A percentile compares a stretch with the other conserved stretches of the same genome.
These are phyloP conservation scores for Crossaster papposus DNA, from an alignment of 53 echinoderm and acorn worm species.

Conservation along the genomic window DNA sequence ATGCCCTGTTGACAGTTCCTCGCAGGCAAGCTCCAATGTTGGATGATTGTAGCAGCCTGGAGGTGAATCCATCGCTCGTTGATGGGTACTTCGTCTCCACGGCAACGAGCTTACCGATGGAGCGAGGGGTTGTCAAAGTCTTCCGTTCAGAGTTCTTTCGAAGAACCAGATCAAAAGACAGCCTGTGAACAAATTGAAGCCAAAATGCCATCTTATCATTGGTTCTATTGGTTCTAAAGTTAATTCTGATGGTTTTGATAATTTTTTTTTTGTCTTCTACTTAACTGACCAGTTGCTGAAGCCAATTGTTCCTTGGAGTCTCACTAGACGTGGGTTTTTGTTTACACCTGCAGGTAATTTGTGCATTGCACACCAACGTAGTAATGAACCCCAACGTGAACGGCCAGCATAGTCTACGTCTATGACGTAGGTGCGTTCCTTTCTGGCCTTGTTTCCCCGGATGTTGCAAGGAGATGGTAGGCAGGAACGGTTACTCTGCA, in stretches of 20 bases:
- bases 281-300: slow-evolving; percentile 58
- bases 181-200: neutral
- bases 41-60: slow-evolving; percentile 38
- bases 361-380: slow-evolving; percentile 41
- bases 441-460: slow-evolving; percentile 33
- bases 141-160: slow-evolving; percentile 18
- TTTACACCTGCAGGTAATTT: neutral
- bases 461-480: slow-evolving; percentile 24
- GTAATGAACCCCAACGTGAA: slow-evolving; percentile 30
- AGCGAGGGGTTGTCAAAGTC: slow-evolving; percentile 38
- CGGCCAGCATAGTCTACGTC: slow-evolving; percentile 45
- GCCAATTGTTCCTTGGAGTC: slow-evolving; percentile 54
- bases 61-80: slow-evolving; percentile 10
- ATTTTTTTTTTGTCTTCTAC: neutral
- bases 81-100: slow-evolving; percentile 37
- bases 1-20: slow-evolving; percentile 43
- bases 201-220: neutral
- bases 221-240: too few species aligned
- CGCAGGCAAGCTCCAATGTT: slow-evolving; percentile 38
- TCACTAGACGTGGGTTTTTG: slow-evolving; percentile 37
- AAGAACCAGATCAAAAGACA: slow-evolving; percentile 37
- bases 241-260: too few species aligned
- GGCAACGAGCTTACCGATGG: slow-evolving; percentile 52
- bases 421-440: slow-evolving; percentile 58
- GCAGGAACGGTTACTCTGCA: slow-evolving; percentile 37